Evolutionary conservation across 2,113 vertebrate species (phyloP), one percentile per base, ranked within the genome.

Genomic region (Engraulis encrasicolus): DNA sequence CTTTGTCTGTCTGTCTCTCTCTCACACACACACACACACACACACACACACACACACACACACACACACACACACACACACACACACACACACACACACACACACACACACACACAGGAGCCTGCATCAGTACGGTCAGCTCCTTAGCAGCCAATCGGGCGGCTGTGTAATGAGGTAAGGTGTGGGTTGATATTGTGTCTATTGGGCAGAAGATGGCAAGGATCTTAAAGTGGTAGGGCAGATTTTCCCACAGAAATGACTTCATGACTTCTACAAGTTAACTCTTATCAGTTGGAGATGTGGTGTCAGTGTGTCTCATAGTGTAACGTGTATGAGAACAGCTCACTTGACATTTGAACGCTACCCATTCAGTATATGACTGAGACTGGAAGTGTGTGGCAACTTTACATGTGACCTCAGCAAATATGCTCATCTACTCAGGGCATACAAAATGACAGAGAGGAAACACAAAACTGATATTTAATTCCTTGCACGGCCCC

Each of bases 111-210:
- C 45, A 78, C 83, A 82, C 78, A 86, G 85, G 78, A 84, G 85
- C 27, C 27, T 54, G 84, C 91, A 91, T 84, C 87, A 52, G 52
- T 49, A 50, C 83, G 91, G 92, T 94, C 92, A 92, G 91, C 93
- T 91, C 54, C 78, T 85, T 40, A 17, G 31, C 37, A 86, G 89
- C 95, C 95, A 96, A 95, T 96, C 34, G 87, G 88, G 85, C 61
- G 17, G 87, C 87, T 93, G 91, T 93, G 93, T 94, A 91, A 91
- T 91, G 90, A 90, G 83, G 87, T 85, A 83, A 79, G 83, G 85
- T 83, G 78, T 48, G 82, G 87, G 81, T 89, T 92, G 90, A 83
- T 90, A 83, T 91, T 85, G 50, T 87, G 90, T 85, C 36, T 92
- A 83, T 50, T 38, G 54, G 40, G 78, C 85, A 80, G 52, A 78